Evolutionary conservation across 2,797 vertebrate species (phyloP).

Genomic region (Neostethus bicornis): DNA sequence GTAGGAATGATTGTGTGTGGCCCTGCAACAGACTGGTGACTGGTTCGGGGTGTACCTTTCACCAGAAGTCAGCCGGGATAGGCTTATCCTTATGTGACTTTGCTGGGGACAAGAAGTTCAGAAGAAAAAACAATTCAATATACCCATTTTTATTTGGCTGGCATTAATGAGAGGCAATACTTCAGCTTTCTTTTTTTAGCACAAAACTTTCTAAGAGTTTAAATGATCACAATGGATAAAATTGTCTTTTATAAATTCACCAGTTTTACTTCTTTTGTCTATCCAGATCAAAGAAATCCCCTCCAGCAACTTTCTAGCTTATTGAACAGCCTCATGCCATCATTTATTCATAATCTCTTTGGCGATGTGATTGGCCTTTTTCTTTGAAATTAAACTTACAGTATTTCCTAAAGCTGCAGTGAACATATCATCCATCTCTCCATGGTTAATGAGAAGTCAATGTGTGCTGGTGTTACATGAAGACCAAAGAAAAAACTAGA

Average conservation of each 20-base stretch:
- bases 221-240: not conserved
- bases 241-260: not conserved
- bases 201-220: not conserved
- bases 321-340: too few species aligned
- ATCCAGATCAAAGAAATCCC: too few species aligned
- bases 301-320: too few species aligned
- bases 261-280: not conserved
- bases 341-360: not conserved
- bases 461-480: not conserved
- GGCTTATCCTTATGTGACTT: too few species aligned
- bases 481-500: slow-evolving; percentile 7
- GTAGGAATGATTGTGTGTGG: too few species aligned
- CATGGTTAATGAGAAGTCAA: not conserved
- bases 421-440: not conserved
- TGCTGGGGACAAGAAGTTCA: too few species aligned
- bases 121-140: too few species aligned
- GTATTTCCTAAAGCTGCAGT: not conserved
- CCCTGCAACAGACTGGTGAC: too few species aligned
- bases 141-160: too few species aligned
- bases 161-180: slow-evolving; percentile 6
- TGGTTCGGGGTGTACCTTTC: too few species aligned
- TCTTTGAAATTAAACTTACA: not conserved
- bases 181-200: not conserved
- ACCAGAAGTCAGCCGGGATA: too few species aligned
- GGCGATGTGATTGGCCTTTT: not conserved